Base-by-base conservation (phyloP, 2,113 vertebrate genomes). In the Ochotona princeps region DNA sequence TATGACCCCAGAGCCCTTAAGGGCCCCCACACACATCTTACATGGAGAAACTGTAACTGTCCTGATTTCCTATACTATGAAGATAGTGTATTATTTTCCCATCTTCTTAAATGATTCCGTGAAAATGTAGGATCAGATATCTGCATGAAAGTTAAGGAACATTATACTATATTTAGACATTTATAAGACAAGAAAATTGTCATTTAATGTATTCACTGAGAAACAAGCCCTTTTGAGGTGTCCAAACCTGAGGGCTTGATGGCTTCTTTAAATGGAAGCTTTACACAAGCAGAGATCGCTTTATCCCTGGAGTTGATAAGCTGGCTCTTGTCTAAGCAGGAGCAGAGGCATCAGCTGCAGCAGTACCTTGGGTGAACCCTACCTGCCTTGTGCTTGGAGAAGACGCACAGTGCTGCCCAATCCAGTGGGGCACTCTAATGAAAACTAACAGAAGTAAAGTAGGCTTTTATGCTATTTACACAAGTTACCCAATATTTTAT, bases 401-500 rank as follows among this genome's bases (percentile, higher is more conserved):
- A 96, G 80, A 89, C 76, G 74, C 4, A 15, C 35, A 61, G 18
- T 12, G 44, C 80, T 95, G 94, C 87, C 20, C 28, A 87, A 57
- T 17, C n/a, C 51, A 73, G 93, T 32, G 78, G 61, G 93, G 72
- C 17, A 82, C 83, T 95, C 95, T 94, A 97, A 97, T 60, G 57
- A 91, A 93, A 96, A 96, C 96, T 81, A 44, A 93, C 87, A 57
- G 76, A 96, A 84, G 93, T 83, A 63, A 86, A 95, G 83, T 79
- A n/a, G 8, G 5, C n/a, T 47, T 92, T 94, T 94, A 57, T 93
- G 30, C 38, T 97, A 60, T 94, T 96, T 95, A 93, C 44, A 94
- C 89, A 95, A 97, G 76, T 87, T 28, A 97, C 67, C 47, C 83
- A 96, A 93, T 88, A 81, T 60, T 97, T 97, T 96, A 93, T 95